Evolutionary conservation across 2,797 vertebrate genomes (phyloP).

Genomic region (Parambassis ranga): DNA sequence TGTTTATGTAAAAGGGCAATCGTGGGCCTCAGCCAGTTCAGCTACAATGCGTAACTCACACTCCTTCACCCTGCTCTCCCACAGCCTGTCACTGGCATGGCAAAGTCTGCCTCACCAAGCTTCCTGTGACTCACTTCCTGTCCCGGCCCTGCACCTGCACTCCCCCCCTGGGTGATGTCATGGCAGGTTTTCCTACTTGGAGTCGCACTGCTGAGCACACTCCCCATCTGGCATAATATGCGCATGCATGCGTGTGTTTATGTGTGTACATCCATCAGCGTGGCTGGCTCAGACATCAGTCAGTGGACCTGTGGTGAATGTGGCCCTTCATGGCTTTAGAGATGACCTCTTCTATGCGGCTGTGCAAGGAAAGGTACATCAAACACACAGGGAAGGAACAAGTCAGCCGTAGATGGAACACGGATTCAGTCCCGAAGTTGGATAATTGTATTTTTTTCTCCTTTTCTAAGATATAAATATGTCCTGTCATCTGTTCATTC

Average conservation of each 20-base stretch:
- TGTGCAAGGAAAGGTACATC: constrained; percentile 44
- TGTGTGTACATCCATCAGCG: constrained; percentile 62
- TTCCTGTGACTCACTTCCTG: constrained; percentile 86
- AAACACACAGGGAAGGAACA: constrained; percentile 39
- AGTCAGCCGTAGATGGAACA: constrained; percentile 39
- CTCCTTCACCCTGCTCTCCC: constrained; percentile 65
- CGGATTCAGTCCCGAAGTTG: constrained; percentile 23
- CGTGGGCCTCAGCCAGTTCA: constrained; percentile 41
- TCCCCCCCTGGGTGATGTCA: constrained; percentile 82
- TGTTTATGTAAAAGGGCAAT: constrained; percentile 58
- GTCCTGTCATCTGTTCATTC: constrained; percentile 35
- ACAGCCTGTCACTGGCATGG: constrained; percentile 72
- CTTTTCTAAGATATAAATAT: constrained; percentile 13
- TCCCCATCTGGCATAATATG: constrained; percentile 59
- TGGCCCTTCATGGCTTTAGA: constrained; percentile 55
- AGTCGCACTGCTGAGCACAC: constrained; percentile 50
- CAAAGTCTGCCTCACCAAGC: constrained; percentile 78
- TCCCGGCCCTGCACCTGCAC: constrained; percentile 81
- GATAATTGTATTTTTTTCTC: constrained; percentile 26
- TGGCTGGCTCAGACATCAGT: constrained; percentile 66
- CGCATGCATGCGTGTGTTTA: constrained; percentile 47
- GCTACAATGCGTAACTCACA: constrained; percentile 59
- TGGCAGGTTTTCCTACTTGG: constrained; percentile 80
- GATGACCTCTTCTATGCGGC: constrained; percentile 59
- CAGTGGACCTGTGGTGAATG: constrained; percentile 53